These are phyloP conservation scores for Lithosia quadra DNA, from an alignment of 2,888 invertebrate genomes.

Conservation along the genomic window DNA sequence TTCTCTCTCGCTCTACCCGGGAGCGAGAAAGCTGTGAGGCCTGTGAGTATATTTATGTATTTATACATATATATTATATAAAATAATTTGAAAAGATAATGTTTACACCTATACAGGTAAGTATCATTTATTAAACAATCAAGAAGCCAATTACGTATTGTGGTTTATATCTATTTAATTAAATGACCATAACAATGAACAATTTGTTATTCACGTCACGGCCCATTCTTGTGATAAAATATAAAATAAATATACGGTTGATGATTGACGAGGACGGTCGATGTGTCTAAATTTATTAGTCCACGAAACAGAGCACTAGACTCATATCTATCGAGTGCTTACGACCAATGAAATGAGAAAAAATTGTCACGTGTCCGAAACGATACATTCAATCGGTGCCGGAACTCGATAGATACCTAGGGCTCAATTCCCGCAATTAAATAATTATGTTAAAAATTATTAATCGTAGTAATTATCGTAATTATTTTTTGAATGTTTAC, in stretches of 20 bases:
- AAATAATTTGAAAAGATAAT: not conserved
- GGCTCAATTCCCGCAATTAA: too few relatives aligned
- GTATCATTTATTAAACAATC: slow-evolving; percentile 6
- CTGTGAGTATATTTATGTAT: too few relatives aligned
- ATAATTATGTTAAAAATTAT: too few relatives aligned
- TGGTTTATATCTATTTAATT: slow-evolving; percentile 23
- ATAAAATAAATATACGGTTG: not conserved
- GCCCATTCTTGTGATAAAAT: slow-evolving; percentile 3
- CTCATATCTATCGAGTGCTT: not conserved
- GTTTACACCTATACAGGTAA: not conserved
- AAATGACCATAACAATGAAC: slow-evolving; percentile 9
- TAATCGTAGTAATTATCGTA: too few relatives aligned
- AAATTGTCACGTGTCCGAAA: not conserved
- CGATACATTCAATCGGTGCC: not conserved
- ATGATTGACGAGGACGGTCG: not conserved
- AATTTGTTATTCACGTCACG: slow-evolving; percentile 5
- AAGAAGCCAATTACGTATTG: slow-evolving; percentile 25
- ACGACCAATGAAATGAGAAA: too few relatives aligned
- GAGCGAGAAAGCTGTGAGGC: not conserved
- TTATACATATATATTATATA: too few relatives aligned
- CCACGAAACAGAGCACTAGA: not conserved
- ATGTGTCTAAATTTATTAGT: not conserved
- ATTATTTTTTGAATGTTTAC: too few relatives aligned
- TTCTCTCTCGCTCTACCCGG: not conserved
- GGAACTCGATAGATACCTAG: too few relatives aligned